Evolutionary conservation across 2,797 vertebrate genomes (phyloP), one percentile per base, ranked within the genome.

Genomic region (Gadopsis marmoratus): DNA sequence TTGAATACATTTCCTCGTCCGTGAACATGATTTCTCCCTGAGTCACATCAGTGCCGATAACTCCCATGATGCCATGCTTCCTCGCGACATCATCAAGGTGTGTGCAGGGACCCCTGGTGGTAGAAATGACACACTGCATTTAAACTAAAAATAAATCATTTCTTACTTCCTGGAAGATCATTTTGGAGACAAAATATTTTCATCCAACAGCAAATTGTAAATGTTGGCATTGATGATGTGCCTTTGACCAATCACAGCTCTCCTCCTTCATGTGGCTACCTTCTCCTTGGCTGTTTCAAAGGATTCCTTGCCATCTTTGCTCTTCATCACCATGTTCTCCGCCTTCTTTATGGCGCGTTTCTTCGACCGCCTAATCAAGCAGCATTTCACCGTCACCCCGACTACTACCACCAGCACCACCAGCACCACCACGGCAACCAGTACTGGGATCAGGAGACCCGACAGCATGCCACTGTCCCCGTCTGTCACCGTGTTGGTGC

Each of bases 351-450:
- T 71, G 8, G 81, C 68, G 0, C 61, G 83, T 71, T 86, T 92
- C 50, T 89, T 94, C 3, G 82, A 65, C 3, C 77, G 39, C 60
- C 81, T 90, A 71, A 86, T 93, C 83, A 96, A 91, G 85, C 95
- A 97, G 62, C 94, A 92, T 78, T 94, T 96, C 86, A 97, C 95
- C 5, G 91, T 91, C 31, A 96, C 87, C 0, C 82, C 89, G 0
- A 95, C 76, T 0, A 95, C 88, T 78, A 95, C 88, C 79, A 97
- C 69, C 77, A 97, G 77, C 56, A 97, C 77, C 69, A 96, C 26
- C 75, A 97, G 87, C 37, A 86, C 92, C 13, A 93, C 91, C 16
- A 96, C 92, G 0, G 93, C 95, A 10, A 96, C 85, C 59, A 96
- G 83, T 50, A 95, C 93, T 7, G 96, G 93, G 19, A 97, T 64